Conservation (phyloP, 92 coral and sea anemone genomes). For the Blastomussa wellsi region DNA sequence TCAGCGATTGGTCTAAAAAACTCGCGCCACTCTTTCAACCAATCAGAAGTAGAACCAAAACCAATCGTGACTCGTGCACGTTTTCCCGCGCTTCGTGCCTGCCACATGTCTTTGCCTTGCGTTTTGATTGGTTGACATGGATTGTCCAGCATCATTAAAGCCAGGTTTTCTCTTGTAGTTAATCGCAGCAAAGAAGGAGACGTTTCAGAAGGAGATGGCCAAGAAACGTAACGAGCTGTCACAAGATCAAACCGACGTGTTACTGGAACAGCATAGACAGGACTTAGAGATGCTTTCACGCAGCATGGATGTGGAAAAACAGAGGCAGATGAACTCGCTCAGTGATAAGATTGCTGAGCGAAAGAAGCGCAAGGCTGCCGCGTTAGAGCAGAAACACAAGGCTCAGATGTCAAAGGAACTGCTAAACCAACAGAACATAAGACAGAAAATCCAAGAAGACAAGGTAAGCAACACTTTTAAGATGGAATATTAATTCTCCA, state of each 20-base stretch:
- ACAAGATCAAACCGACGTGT: slow-evolving; percentile 78
- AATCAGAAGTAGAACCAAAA: no score
- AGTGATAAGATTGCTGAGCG: slow-evolving; percentile 87
- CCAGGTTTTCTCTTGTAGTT: slow-evolving; percentile 48
- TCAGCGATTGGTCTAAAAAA: no score
- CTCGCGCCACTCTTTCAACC: no score
- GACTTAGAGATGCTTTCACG: slow-evolving; percentile 84
- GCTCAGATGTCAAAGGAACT: slow-evolving; percentile 88
- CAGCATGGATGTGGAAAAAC: slow-evolving; percentile 89
- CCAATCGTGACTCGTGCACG: no score
- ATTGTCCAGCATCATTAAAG: not conserved
- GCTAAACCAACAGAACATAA: slow-evolving; percentile 84
- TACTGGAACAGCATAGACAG: slow-evolving; percentile 87
- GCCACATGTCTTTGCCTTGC: no score
- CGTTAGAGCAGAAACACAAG: slow-evolving; percentile 73
- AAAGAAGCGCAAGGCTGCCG: slow-evolving; percentile 79
- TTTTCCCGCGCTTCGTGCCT: no score
- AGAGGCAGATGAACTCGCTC: slow-evolving; percentile 79
- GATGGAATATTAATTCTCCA: not conserved
- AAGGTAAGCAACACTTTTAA: slow-evolving; percentile 40
- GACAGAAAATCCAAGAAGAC: slow-evolving; percentile 78
- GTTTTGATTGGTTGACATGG: no score
- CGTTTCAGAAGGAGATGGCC: slow-evolving; percentile 77
- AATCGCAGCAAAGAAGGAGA: slow-evolving; percentile 79
- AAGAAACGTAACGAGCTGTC: slow-evolving; percentile 69